Evolutionary conservation across 2,888 invertebrate species (phyloP).

Genomic region (Perithous albicinctus): DNA sequence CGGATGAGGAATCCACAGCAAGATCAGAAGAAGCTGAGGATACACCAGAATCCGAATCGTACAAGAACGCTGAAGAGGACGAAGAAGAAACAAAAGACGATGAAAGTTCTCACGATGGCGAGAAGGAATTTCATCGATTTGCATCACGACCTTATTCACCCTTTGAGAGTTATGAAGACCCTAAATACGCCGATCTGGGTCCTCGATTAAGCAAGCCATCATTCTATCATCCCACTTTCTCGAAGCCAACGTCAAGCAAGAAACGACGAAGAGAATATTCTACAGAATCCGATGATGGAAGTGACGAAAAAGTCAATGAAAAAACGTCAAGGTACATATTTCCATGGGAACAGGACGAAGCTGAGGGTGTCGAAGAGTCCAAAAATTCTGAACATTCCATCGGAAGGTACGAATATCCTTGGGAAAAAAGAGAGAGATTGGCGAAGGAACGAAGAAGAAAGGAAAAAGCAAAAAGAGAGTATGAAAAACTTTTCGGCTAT

Average conservation of each 20-base stretch:
- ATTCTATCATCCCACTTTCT: conserved; percentile 77
- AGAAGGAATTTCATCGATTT: conserved; percentile 75
- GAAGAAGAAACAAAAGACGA: conserved; percentile 55
- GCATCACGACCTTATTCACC: conserved; percentile 78
- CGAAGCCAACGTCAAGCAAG: conserved; percentile 60
- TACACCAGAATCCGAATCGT: conserved; percentile 33
- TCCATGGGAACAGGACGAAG: conserved; percentile 77
- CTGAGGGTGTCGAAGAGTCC: conserved; percentile 65
- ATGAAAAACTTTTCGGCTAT: conserved; percentile 54
- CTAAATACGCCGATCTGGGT: conserved; percentile 77
- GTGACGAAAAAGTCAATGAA: conserved; percentile 56
- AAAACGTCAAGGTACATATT: conserved; percentile 74
- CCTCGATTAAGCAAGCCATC: conserved; percentile 79
- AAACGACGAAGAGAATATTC: conserved; percentile 67
- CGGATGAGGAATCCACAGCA: conserved; percentile 33
- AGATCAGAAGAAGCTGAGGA: conserved; percentile 52
- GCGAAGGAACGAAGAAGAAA: conserved; percentile 67
- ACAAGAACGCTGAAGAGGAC: conserved; percentile 53
- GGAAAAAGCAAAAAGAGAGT: conserved; percentile 48
- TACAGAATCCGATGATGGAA: conserved; percentile 46
- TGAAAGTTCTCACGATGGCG: conserved; percentile 56
- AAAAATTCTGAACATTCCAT: conserved; percentile 60
- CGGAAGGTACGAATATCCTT: conserved; percentile 80
- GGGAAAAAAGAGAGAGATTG: conserved; percentile 80
- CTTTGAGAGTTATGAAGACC: conserved; percentile 79